These are phyloP conservation scores for Solenopsis invicta DNA, from an alignment of 1,140 invertebrate genomes.

Conservation along the genomic window DNA sequence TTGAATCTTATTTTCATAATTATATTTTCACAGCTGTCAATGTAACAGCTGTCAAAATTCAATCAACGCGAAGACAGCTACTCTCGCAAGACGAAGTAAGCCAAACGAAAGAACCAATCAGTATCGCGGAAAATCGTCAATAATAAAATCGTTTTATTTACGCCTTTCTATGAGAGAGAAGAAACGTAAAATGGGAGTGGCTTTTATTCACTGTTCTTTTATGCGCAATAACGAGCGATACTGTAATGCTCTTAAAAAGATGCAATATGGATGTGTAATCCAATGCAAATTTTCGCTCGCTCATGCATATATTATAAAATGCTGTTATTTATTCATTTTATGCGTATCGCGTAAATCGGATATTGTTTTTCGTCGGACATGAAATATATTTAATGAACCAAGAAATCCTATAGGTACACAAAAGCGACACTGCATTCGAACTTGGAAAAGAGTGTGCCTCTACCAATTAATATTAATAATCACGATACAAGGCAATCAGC, in stretches of 20 bases:
- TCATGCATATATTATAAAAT: slow-evolving; percentile 31
- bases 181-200: not conserved
- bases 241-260: slow-evolving; percentile 17
- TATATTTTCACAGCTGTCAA: too few species aligned
- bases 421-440: not conserved
- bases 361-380: slow-evolving; percentile 43
- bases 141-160: too few species aligned
- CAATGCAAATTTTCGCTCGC: slow-evolving; percentile 25
- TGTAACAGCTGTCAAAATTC: too few species aligned
- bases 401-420: slow-evolving; percentile 18
- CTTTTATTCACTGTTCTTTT: not conserved
- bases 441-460: not conserved
- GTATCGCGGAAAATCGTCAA: too few species aligned
- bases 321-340: slow-evolving; percentile 49
- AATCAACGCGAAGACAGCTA: too few species aligned
- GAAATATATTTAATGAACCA: slow-evolving; percentile 49
- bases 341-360: slow-evolving; percentile 15
- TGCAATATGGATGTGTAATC: slow-evolving; percentile 17
- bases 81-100: too few species aligned
- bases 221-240: not conserved
- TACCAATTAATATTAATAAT: slow-evolving; percentile 55
- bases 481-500: slow-evolving; percentile 7
- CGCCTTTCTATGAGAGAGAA: too few species aligned
- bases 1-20: too few species aligned
- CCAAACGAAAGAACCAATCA: too few species aligned